phyloP scores from a whole-genome alignment of 1,140 invertebrate genomes.

The Pseudoatta argentina region DNA sequence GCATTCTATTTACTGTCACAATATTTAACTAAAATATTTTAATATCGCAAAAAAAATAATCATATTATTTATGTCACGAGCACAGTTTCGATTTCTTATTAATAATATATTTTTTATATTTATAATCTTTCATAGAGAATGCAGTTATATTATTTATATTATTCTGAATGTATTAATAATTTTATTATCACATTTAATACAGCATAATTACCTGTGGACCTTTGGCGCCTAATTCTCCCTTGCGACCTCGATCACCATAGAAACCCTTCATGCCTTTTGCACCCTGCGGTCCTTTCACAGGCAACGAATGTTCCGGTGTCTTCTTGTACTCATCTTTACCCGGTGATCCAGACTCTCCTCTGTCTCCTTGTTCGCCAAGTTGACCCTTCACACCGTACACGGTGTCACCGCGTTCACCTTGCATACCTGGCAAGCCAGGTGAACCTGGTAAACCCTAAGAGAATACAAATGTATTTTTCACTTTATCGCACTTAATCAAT shows the following conservation, averaged over 20 bases:
- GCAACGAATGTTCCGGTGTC: constrained; percentile 53
- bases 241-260: constrained; percentile 87
- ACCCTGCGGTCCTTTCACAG: constrained; percentile 86
- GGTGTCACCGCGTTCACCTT: constrained; percentile 86
- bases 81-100: background rate
- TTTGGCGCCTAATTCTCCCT: constrained; percentile 87
- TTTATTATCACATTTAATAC: background rate
- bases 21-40: background rate
- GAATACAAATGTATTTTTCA: background rate
- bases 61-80: background rate
- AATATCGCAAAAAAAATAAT: background rate
- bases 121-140: background rate
- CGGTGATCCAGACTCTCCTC: constrained; percentile 84
- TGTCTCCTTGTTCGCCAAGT: constrained; percentile 86
- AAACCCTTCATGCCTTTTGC: constrained; percentile 87
- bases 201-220: constrained; percentile 86
- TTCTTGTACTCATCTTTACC: constrained; percentile 58
- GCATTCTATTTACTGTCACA: background rate
- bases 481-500: background rate
- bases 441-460: constrained; percentile 83
- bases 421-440: constrained; percentile 87
- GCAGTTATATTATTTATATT: constrained; percentile 11
- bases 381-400: constrained; percentile 82
- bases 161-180: background rate
- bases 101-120: background rate